Conservation (phyloP, 2,113 vertebrate genomes). For the Crotalus tigris region DNA sequence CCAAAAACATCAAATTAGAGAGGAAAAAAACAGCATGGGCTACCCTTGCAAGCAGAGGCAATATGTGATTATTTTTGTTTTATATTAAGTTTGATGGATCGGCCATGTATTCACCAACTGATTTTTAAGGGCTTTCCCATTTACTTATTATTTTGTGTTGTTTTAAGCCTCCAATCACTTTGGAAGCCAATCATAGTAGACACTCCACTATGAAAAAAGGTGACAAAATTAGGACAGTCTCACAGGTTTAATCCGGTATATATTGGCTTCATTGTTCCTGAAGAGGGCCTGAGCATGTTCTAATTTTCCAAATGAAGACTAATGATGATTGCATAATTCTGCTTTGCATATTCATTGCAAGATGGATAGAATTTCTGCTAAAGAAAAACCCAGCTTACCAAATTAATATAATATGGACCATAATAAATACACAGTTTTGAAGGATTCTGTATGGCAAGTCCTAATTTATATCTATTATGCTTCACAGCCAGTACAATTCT, state of each 20-base stretch:
- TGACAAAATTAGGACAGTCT: neutral
- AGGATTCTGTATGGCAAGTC: constrained; percentile 47
- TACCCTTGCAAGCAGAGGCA: neutral
- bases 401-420: constrained; percentile 51
- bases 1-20: neutral
- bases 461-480: constrained; percentile 54
- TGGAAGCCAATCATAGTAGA: neutral
- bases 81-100: neutral
- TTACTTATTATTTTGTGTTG: neutral
- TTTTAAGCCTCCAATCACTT: neutral
- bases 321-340: constrained; percentile 34
- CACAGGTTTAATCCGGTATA: neutral
- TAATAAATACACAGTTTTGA: constrained; percentile 57
- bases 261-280: neutral
- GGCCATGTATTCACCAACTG: neutral
- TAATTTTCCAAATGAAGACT: constrained; percentile 23
- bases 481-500: constrained; percentile 53
- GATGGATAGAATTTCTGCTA: constrained; percentile 35
- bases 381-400: constrained; percentile 35
- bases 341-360: constrained; percentile 29
- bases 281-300: neutral
- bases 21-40: neutral
- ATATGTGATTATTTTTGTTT: neutral
- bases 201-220: neutral
- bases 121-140: neutral